Base-by-base conservation (phyloP, 2,797 vertebrate species). In the Oophaga sylvatica region DNA sequence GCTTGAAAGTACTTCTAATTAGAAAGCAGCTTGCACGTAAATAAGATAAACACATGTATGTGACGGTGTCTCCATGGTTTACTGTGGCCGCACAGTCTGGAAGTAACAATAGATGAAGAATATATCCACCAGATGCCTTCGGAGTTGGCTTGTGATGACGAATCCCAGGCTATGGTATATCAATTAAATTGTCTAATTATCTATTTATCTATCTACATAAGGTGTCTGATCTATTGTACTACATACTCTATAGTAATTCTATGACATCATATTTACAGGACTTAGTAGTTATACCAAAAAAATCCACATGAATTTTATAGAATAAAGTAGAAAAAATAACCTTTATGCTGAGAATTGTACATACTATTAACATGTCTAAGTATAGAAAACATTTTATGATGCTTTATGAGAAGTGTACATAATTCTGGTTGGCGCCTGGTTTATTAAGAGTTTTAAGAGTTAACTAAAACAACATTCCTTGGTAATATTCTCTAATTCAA, bases 391-490 rank as follows among this genome's bases (percentile, higher is more conserved):
- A 41, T 15, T 59, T 26, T 10, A 26, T 5, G 5, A 8, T 26
- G 53, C 20, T 6, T 62, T 63, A 22, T 20, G 8, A 19, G 20
- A 19, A 56, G 63, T 29, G 15, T 19, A 31, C 7, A 56, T 13
- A 20, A 2, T 31, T 9, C 53, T 53, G 4, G 22, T 48, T 15
- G 20, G 19, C 15, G 13, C 3, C 70, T 83, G 35, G 22, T 82
- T 67, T 45, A 73, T 41, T 26, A 12, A 75, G 16, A 4, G 67
- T 53, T n/a, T 68, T 62, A 41, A 31, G 79, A n/a, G 68, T 89
- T 85, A 89, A 85, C 17, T 70, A 81, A 78, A 89, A 89, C 59
- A 85, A 82, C 20, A 85, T 82, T 85, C 79, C 79, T 77, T 62
- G 60, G 53, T 48, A 68, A 11, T 31, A 62, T 86, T 86, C 41